A percentile compares a stretch with the other conserved stretches of the same genome.
phyloP scores from a whole-genome alignment of 2,113 vertebrate species.

The Tychaedon coryphoeus region DNA sequence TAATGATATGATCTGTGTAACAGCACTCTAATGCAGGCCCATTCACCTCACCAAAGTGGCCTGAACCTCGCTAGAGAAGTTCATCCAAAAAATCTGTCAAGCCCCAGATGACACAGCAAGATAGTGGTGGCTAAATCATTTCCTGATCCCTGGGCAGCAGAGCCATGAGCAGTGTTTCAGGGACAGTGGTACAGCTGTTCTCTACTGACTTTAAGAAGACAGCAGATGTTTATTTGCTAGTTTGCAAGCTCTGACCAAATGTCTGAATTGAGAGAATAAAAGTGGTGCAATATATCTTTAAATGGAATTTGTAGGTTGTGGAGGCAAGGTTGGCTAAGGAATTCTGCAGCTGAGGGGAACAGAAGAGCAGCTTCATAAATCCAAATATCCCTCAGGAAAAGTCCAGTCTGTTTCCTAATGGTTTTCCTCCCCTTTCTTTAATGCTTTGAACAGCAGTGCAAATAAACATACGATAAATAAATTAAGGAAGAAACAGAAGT shows the following conservation, averaged over 20 bases:
- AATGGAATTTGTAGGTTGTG: not conserved
- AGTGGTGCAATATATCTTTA: not conserved
- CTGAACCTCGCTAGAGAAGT: not conserved
- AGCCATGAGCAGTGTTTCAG: not conserved
- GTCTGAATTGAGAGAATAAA: not conserved
- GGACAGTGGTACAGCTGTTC: not conserved
- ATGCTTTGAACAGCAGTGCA: not conserved
- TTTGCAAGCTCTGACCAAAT: not conserved
- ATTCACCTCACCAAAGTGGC: not conserved
- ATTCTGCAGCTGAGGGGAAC: not conserved
- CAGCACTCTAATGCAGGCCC: not conserved
- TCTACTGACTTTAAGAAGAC: not conserved
- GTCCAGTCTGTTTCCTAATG: not conserved
- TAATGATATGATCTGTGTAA: fast-evolving
- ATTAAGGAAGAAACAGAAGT: conserved; percentile 34
- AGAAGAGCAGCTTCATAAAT: not conserved
- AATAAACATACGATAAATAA: conserved; percentile 7
- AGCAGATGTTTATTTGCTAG: not conserved
- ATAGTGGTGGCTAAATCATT: not conserved
- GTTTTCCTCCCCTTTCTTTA: not conserved
- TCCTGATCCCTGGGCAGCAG: not conserved
- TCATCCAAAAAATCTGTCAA: not conserved
- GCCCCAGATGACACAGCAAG: not conserved
- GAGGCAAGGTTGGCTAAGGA: not conserved
- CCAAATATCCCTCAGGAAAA: not conserved